These are phyloP conservation scores for Lutraria rhynchaena DNA, from an alignment of 1,140 invertebrate genomes.

Conservation along the genomic window DNA sequence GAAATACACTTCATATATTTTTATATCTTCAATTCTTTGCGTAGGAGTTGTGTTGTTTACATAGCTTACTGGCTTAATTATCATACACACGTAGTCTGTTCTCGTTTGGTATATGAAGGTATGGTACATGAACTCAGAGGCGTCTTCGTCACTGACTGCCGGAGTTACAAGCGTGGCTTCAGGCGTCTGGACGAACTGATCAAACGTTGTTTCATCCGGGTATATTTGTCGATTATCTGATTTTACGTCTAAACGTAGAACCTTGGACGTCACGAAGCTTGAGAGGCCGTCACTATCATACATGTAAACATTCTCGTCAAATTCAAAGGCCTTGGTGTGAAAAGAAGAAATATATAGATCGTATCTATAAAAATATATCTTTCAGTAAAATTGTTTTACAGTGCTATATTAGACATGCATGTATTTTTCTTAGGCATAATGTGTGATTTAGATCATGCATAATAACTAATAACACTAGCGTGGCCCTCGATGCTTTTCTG, in stretches of 20 bases:
- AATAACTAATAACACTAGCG: too few species aligned
- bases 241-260: constrained; percentile 42
- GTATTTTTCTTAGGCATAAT: too few species aligned
- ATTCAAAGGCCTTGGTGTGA: constrained; percentile 37
- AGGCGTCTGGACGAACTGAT: constrained; percentile 30
- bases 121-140: constrained; percentile 41
- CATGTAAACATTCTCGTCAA: constrained; percentile 51
- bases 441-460: too few species aligned
- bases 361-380: too few species aligned
- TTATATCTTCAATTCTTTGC: too few species aligned
- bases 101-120: constrained; percentile 25
- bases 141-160: constrained; percentile 29
- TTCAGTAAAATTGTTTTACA: too few species aligned
- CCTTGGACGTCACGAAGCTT: constrained; percentile 38
- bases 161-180: background rate
- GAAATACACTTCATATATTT: constrained; percentile 25
- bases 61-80: constrained; percentile 2
- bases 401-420: too few species aligned
- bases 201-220: constrained; percentile 23
- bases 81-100: constrained; percentile 35
- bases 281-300: constrained; percentile 46
- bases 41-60: too few species aligned
- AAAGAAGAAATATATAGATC: too few species aligned
- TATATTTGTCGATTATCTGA: background rate
- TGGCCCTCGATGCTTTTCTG: too few species aligned